Base-by-base conservation (phyloP, 2,113 vertebrate genomes). In the Anhinga anhinga region DNA sequence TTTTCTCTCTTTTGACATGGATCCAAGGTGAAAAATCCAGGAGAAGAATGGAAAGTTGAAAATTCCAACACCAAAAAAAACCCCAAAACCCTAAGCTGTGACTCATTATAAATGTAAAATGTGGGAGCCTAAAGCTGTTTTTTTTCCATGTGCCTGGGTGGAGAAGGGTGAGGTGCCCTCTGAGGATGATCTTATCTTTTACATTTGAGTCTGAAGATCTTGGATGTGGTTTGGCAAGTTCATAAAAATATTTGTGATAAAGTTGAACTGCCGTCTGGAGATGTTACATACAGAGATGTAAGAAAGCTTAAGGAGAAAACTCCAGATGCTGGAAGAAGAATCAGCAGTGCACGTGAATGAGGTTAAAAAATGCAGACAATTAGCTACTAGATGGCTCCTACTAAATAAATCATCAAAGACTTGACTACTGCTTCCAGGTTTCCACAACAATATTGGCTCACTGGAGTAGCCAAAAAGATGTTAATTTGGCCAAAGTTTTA, bases 351-450 rank as follows among this genome's bases (percentile, higher is more conserved):
- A 52, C 52, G 49, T 86, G 86, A 94, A 93, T 92, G 69, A 95
- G 55, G 63, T 97, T 88, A 93, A 94, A 94, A 94, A 93, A 88
- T 87, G 86, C 36, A 74, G 65, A 89, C 85, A 86, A 91, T 97
- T 97, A 96, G 79, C 95, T 96, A 82, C 58, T 79, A 94, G 92
- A 96, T 95, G 82, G 82, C 65, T 95, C 61, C 65, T 82, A 50
- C 93, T 97, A 96, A 93, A 96, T 94, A 97, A 97, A 95, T 96
- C 90, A 90, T 96, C 93, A 88, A 94, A 95, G 90, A 86, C 79
- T 84, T 93, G 65, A 86, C 81, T 90, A 67, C 83, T 93, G 86
- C 85, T 82, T 97, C 94, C 93, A 95, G 90, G 90, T 93, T 96
- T 94, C 86, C 78, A 66, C 74, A 94, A 91, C 7, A 22, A 42